Evolutionary conservation across 2,113 vertebrate species (phyloP), one percentile per base, ranked within the genome.

Genomic region (Rattus rattus): DNA sequence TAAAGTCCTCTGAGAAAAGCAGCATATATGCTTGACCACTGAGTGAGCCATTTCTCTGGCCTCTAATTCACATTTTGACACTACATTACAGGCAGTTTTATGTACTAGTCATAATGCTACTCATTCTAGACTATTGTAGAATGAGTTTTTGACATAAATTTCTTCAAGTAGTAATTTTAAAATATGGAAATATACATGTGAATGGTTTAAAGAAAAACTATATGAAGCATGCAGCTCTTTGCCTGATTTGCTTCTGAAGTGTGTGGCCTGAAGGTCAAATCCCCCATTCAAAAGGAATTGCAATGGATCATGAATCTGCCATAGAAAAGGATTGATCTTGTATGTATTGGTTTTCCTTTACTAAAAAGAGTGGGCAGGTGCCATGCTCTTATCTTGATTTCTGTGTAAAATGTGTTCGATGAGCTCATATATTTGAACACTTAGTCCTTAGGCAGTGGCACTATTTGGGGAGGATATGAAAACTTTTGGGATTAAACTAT

Each of bases 141-240:
- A 14, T 24, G 7, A 16, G 36, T 95, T 70, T 75, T 70, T 92
- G 36, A 75, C n/a, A 65, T 7, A 84, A 36, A 14, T 12, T 0
- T 7, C 26, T 95, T 88, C 65, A 61, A 56, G 87, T 67, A 97
- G 65, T 91, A 43, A 47, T 39, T 92, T n/a, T 84, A 47, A 61
- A 54, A 24, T 47, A 80, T 69, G 30, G 33, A 72, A n/a, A 2
- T n/a, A 2, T 72, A 20, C 69, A n/a, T 8, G 7, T 65, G 4
- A 88, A 36, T 65, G 52, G 1, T 13, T 47, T 33, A 88, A 72
- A 79, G 87, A 75, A 3, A 80, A 39, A 72, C 16, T 70, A n/a
- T 63, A 54, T 73, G 33, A 70, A 85, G 56, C 1, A 17, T 88
- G 7, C 1, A 20, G 67, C 43, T 16, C 4, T 1, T 36, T 73